Evolutionary conservation across 2,113 vertebrate genomes (phyloP), one percentile per base, ranked within the genome.

Genomic region (Pangasianodon gigas): DNA sequence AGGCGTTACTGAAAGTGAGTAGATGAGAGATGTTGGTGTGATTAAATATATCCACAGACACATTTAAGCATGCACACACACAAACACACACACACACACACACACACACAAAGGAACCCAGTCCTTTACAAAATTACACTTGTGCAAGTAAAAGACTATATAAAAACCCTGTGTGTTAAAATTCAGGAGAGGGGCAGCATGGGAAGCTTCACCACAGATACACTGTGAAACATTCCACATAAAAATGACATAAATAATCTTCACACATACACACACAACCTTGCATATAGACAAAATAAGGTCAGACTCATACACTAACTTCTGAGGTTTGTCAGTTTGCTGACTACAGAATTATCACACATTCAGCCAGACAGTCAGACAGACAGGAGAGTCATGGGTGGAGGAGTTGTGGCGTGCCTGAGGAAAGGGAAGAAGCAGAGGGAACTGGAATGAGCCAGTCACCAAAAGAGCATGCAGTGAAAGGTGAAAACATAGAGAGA

Each of bases 391-490:
- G 37, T 65, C 52, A 14, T n/a, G 62, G 90, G 77, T 24, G 75
- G 91, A 88, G 93, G 90, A 88, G 52, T 41, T 37, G 81, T 29
- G 10, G 21, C 6, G 0, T 80, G 58, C 69, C 51, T 48, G 77
- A 62, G 80, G 67, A 80, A 75, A 67, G 69, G 54, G 29, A 82
- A 77, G 77, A 93, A 82, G 94, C 93, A 89, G 93, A 6, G 58
- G 62, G 89, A 95, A 95, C 94, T 95, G 95, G 96, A 95, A 94
- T 93, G 51, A 95, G 89, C 94, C 93, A 94, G 96, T 93, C 92
- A 9, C 21, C 69, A 69, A 86, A 5, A 74, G 85, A 86, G 86
- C 88, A 80, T 84, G 89, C 67, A 90, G 89, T 91, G 91, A 89
- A 86, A 81, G 60, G 48, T 80, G 44, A 74, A 90, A 65, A 75